Evolutionary conservation across 1,140 invertebrate genomes (phyloP), one percentile per base, ranked within the genome.

Genomic region (Chlorops oryzae): DNA sequence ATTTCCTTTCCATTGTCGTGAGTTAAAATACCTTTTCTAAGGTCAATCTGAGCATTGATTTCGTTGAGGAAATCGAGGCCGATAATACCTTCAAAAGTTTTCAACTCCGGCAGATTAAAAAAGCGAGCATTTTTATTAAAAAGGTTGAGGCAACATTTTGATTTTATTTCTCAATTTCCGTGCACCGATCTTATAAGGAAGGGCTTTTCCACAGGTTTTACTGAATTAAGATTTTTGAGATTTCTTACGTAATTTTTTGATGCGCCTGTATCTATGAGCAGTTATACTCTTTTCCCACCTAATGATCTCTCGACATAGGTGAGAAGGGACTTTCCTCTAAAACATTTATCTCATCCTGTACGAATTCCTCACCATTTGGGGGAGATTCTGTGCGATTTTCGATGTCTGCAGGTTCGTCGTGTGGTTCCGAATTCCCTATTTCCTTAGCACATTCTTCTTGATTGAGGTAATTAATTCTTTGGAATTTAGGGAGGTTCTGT

Each of bases 311-410:
- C 44, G n/a, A 55, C 25, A 25, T 37, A 52, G 22, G 44, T 49
- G n/a, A 51, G 54, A 39, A 52, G 54, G 37, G 47, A 53, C 3
- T 27, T 47, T 40, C 27, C 10, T n/a, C 43, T 53, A 56, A 56
- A 56, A 53, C 52, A 52, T 50, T 56, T 9, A 45, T 44, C 9
- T 25, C 20, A 7, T 9, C n/a, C n/a, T 32, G 7, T 32, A n/a
- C 7, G n/a, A 32, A 32, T 7, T 32, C 7, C 28, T 32, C n/a
- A 9, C n/a, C 7, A 9, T 32, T 32, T 32, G 7, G 28, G 7
- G 7, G 28, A 9, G n/a, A n/a, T n/a, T n/a, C n/a, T n/a, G n/a
- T n/a, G n/a, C n/a, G n/a, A n/a, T n/a, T n/a, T n/a, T n/a, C n/a
- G n/a, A n/a, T n/a, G n/a, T n/a, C n/a, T n/a, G n/a, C n/a, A n/a